Evolutionary conservation across 2,113 vertebrate species (phyloP), one percentile per base, ranked within the genome.

Genomic region (Equus przewalskii): DNA sequence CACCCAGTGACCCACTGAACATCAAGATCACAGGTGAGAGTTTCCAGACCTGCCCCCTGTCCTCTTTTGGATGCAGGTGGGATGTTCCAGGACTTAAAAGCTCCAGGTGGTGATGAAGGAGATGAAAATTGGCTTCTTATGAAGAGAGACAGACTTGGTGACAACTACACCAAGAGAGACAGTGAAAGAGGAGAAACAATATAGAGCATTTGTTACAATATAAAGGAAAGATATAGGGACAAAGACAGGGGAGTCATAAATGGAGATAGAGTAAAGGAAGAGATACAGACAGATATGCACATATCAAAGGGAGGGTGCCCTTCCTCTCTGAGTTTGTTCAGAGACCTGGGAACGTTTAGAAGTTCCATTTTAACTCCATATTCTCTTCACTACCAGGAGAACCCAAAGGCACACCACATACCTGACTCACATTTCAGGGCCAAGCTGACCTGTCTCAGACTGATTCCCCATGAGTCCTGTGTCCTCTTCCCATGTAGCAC

Each of bases 1-100:
- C 14, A 0, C 46, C 49, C 26, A 82, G 95, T 46, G 60, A 93
- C 3, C 4, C 14, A 3, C 3, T 95, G 76, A 21, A 73, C 21
- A 33, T 82, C 3, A 5, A 4, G 24, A 56, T 94, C 73, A 93
- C 36, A 96, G 88, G 91, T 96, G 36, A 96, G 70, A 44, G 8
- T 19, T 11, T 28, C 21, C 46, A 22, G 15, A 9, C 2, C 22
- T 44, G 3, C 18, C 21, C 30, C 6, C 54, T 51, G 14, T 7
- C 49, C 10, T 78, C 30, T 58, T 9, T 15, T 18, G 16, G 15
- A 73, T 7, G 18, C 1, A 44, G 13, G 28, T 3, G 36, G 44
- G 10, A 33, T 6, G 26, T 65, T n/a, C 18, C 21, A 81, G 54
- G 15, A n/a, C 1, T 1, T 21, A 26, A 44, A 41, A 75, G 70